These are phyloP conservation scores for Apotomis capreana DNA, from an alignment of 2,888 invertebrate species.

Conservation along the genomic window DNA sequence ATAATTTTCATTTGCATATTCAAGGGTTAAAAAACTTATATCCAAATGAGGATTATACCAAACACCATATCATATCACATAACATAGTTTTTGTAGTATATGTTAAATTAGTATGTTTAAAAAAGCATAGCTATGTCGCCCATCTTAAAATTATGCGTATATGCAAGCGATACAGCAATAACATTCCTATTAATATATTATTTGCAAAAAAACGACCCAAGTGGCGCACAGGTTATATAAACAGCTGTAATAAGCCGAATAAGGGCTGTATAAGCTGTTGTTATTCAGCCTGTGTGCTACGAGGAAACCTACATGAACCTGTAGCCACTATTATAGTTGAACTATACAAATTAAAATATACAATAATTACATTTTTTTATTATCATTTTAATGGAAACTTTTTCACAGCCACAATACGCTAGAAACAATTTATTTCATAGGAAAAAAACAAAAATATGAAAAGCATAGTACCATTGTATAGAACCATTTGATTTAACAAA, in stretches of 20 bases:
- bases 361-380: constrained; percentile 33
- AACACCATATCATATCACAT: too few relatives aligned
- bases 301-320: neutral
- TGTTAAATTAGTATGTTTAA: neutral
- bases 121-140: neutral
- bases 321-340: constrained; percentile 16
- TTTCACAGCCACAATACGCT: constrained; percentile 49
- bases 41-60: too few relatives aligned
- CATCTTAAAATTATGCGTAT: constrained; percentile 11
- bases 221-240: too few relatives aligned
- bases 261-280: too few relatives aligned
- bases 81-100: too few relatives aligned
- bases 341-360: constrained; percentile 39
- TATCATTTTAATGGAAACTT: constrained; percentile 44
- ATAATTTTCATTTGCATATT: too few relatives aligned
- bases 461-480: constrained; percentile 30
- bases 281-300: too few relatives aligned
- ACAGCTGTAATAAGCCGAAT: too few relatives aligned
- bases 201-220: neutral
- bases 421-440: constrained; percentile 35
- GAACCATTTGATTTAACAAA: constrained; percentile 20
- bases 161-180: constrained; percentile 16
- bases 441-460: constrained; percentile 7
- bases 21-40: too few relatives aligned
- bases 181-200: constrained; percentile 5